Percentiles rank a stretch among this genome's conserved stretches.
phyloP scores from a whole-genome alignment of 2,797 vertebrate species.

The Crenuchus spilurus region DNA sequence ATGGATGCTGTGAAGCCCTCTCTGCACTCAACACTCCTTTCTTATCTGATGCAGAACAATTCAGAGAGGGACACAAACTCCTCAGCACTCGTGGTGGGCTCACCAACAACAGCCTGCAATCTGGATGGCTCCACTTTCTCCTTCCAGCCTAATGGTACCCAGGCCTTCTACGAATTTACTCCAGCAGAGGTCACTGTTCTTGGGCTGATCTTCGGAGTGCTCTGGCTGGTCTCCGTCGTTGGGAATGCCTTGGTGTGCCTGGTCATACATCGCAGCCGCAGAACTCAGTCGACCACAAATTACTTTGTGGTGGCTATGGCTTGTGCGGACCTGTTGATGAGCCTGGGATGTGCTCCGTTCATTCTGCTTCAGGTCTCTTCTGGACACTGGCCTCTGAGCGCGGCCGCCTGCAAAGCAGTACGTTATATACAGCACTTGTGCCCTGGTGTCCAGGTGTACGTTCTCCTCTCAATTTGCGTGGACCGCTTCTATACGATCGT shows the following conservation, averaged over 20 bases:
- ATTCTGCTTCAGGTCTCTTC: constrained; percentile 84
- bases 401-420: constrained; percentile 76
- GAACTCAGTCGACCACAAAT: constrained; percentile 95
- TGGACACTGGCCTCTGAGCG: constrained; percentile 83
- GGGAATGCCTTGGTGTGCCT: constrained; percentile 92
- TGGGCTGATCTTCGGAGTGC: constrained; percentile 75
- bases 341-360: constrained; percentile 81
- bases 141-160: constrained; percentile 68
- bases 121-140: constrained; percentile 39
- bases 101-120: constrained; percentile 52
- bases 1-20: constrained; percentile 69
- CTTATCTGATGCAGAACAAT: constrained; percentile 73
- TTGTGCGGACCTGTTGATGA: constrained; percentile 88
- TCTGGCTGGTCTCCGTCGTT: constrained; percentile 88
- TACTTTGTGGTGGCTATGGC: constrained; percentile 96
- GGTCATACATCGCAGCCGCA: constrained; percentile 92
- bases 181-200: constrained; percentile 78
- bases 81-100: constrained; percentile 55
- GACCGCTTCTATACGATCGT: constrained; percentile 93
- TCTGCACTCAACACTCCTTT: constrained; percentile 63
- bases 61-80: constrained; percentile 69
- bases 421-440: constrained; percentile 89
- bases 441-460: constrained; percentile 87
- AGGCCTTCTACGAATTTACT: constrained; percentile 64
- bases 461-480: constrained; percentile 89